Base-by-base conservation (phyloP, 2,888 invertebrate species). In the Furcula furcula region DNA sequence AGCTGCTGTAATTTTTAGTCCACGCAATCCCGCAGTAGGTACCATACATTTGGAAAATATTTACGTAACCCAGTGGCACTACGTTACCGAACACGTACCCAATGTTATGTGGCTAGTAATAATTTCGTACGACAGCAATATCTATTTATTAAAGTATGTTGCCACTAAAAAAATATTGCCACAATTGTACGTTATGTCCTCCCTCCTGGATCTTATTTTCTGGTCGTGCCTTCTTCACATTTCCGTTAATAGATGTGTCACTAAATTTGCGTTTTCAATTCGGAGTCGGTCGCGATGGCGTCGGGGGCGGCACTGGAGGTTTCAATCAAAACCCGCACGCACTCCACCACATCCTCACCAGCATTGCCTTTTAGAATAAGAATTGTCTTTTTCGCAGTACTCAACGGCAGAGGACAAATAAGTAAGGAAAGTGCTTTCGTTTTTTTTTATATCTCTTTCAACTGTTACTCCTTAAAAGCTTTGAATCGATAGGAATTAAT, bases 241-340 rank as follows among this genome's bases (percentile, higher is more conserved):
- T 78, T 76, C 54, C 73, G 81, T 76, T 86, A 86, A 85, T 86
- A 85, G 86, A 84, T 76, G 76, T 85, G 85, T 83, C 85, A 85
- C 72, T 79, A 80, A 84, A 86, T 83, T 83, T 83, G 81, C 83
- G 80, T 82, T 84, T 86, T 83, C 86, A 83, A 85, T 86, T 85
- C 77, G 64, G 70, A 51, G 73, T 65, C 68, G 73, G 71, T 59
- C 60, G 70, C 59, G 48, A 28, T 42, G 46, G 52, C 52, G 55
- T 45, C 19, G 34, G 40, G 34, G 60, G 58, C 48, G 49, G 54
- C 48, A 46, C 51, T 62, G 71, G 74, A 61, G 76, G 79, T 84
- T 87, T 87, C 86, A 86, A 87, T 87, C 87, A 86, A 80, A 85
- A 77, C 74, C 65, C 70, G 82, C 85, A 87, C 87, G 86, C 87